Base-by-base conservation (phyloP, 2,797 vertebrate species). In the Diplodus puntazzo region DNA sequence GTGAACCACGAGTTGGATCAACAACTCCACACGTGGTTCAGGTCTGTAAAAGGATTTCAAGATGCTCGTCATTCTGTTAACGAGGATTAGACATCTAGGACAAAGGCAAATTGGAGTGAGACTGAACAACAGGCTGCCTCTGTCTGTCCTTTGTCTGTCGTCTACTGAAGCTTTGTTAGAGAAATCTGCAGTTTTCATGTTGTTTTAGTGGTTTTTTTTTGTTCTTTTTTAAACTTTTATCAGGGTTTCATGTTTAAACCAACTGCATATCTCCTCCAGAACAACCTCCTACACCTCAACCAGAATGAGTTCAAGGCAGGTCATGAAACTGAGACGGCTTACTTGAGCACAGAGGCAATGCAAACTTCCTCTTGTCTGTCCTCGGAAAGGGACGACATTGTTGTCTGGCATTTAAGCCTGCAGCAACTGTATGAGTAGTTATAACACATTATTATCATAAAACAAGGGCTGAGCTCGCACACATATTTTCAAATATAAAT, bases 31-130 rank as follows among this genome's bases (percentile, higher is more conserved):
- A 70, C 49, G 50, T 30, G 46, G 16, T 30, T 55, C 52, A 63
- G 57, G 18, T 18, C 58, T 48, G 63, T 57, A 70, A 73, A 69
- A 59, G 69, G 82, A 81, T 73, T 73, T 70, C 49, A 73, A 69
- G 62, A 70, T 49, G 45, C 49, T 85, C 0, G 20, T 72, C 49
- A 71, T n/a, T 70, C 46, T 68, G 1, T 72, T 78, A 50, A 68
- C 3, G 3, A 48, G 62, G 58, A 60, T 79, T 55, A 57, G 7
- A 59, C 18, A 21, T 46, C 59, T 49, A 76, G 76, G 14, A 53
- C 23, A 12, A 64, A 64, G 14, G 46, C 25, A 58, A 58, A 39
- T 16, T 23, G 11, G 13, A 42, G 18, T 17, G 10, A 60, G 13
- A 34, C 46, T 25, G 25, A 66, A 62, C 27, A 58, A 45, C 69